These are phyloP conservation scores for Limnephilus lunatus DNA, from an alignment of 2,888 invertebrate genomes.

Conservation along the genomic window DNA sequence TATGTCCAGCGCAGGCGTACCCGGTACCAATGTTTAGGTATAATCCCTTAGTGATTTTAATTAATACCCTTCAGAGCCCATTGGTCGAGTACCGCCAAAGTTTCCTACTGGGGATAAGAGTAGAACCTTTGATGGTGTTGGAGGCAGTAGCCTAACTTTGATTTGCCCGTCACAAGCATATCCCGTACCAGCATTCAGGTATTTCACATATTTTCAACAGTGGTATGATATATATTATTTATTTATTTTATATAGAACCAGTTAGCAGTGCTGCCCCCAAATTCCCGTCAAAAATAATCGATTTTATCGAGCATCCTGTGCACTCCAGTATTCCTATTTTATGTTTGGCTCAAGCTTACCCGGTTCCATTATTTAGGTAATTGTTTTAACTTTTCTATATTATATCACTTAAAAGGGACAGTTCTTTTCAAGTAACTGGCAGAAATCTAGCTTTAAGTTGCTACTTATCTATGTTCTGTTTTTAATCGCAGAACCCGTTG, in stretches of 20 bases:
- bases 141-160: conserved; percentile 76
- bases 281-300: conserved; percentile 78
- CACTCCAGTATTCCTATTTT: conserved; percentile 75
- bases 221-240: neutral
- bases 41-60: conserved; percentile 65
- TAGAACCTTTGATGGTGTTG: conserved; percentile 79
- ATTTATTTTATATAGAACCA: conserved; percentile 77
- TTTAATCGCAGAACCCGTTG: conserved; percentile 67
- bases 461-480: conserved; percentile 48
- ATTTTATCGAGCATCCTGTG: conserved; percentile 68
- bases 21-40: conserved; percentile 87
- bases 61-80: conserved; percentile 77
- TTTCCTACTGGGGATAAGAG: conserved; percentile 81
- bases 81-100: conserved; percentile 83
- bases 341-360: conserved; percentile 82
- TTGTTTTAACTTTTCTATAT: neutral
- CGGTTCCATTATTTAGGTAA: conserved; percentile 84
- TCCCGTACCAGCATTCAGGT: conserved; percentile 83
- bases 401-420: neutral
- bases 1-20: conserved; percentile 87
- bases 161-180: conserved; percentile 88
- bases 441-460: conserved; percentile 2
- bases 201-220: conserved; percentile 67
- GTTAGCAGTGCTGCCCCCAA: conserved; percentile 84
- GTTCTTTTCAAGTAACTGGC: neutral